Percentiles rank a stretch among this genome's conserved stretches.
Conservation (phyloP, 2,113 vertebrate genomes). For the Hylia prasina region DNA sequence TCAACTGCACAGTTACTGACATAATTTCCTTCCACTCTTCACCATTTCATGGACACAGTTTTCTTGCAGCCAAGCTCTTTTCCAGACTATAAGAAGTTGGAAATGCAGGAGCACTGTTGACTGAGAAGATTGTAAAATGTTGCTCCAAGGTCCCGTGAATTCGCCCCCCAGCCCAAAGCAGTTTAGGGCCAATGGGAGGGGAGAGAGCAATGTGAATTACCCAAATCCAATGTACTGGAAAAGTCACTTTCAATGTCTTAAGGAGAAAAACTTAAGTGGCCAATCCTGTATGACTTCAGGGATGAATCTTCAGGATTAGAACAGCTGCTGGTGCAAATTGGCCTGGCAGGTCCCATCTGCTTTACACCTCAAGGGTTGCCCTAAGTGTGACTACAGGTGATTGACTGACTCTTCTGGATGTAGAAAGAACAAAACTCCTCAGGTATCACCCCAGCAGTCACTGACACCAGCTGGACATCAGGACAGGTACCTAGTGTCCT, state of each 20-base stretch:
- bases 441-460: not conserved
- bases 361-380: not conserved
- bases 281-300: not conserved
- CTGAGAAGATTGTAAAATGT: not conserved
- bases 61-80: conserved; percentile 19
- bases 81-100: not conserved
- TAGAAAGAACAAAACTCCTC: not conserved
- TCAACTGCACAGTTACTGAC: conserved; percentile 42
- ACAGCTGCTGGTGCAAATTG: not conserved
- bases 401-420: not conserved
- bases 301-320: not conserved
- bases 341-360: not conserved
- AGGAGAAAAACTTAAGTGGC: not conserved
- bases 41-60: not conserved
- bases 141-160: not conserved
- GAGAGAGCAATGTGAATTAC: not conserved
- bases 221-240: fast-evolving
- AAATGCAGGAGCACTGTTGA: not conserved
- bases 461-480: not conserved
- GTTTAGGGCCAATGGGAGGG: not conserved
- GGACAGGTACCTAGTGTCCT: not conserved
- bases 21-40: conserved; percentile 25
- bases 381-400: not conserved
- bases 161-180: not conserved
- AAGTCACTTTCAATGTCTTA: not conserved